Conservation (phyloP, 2,888 invertebrate species). For the Cacoxenus indagator region DNA sequence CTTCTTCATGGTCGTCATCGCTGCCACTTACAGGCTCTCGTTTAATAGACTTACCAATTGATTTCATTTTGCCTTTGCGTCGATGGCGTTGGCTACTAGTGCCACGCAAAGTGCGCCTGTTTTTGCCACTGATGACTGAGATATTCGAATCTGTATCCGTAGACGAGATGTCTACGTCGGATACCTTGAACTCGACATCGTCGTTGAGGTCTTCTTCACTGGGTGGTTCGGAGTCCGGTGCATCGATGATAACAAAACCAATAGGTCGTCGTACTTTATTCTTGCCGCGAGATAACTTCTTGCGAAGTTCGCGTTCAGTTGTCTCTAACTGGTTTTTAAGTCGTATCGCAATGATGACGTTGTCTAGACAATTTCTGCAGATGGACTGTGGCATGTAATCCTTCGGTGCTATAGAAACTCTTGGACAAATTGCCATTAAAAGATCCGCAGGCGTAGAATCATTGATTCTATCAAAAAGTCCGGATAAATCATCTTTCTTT, state of each 20-base stretch:
- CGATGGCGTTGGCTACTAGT: slow-evolving; percentile 49
- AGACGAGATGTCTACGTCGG: slow-evolving; percentile 62
- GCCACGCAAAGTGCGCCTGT: slow-evolving; percentile 45
- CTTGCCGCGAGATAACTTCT: slow-evolving; percentile 67
- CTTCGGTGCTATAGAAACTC: slow-evolving; percentile 66
- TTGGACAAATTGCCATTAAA: slow-evolving; percentile 69
- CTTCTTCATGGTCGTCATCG: slow-evolving; percentile 39
- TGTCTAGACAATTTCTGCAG: slow-evolving; percentile 66
- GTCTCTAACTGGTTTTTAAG: slow-evolving; percentile 67
- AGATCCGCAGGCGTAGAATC: slow-evolving; percentile 67
- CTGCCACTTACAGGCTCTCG: slow-evolving; percentile 14
- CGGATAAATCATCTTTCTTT: slow-evolving; percentile 57
- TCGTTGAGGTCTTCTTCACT: slow-evolving; percentile 62
- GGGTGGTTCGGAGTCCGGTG: slow-evolving; percentile 63
- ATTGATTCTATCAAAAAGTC: slow-evolving; percentile 63
- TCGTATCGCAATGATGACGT: slow-evolving; percentile 68
- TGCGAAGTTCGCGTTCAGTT: slow-evolving; percentile 69
- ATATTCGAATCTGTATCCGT: slow-evolving; percentile 63
- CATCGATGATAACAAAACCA: slow-evolving; percentile 69
- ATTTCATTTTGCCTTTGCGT: slow-evolving; percentile 5
- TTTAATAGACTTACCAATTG: slow-evolving; percentile 9
- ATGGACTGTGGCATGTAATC: slow-evolving; percentile 71
- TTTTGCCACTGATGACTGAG: slow-evolving; percentile 56
- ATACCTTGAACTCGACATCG: slow-evolving; percentile 69
- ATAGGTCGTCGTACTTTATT: slow-evolving; percentile 66